phyloP scores from a whole-genome alignment of 2,113 vertebrate species.

The Protobothrops mucrosquamatus region DNA sequence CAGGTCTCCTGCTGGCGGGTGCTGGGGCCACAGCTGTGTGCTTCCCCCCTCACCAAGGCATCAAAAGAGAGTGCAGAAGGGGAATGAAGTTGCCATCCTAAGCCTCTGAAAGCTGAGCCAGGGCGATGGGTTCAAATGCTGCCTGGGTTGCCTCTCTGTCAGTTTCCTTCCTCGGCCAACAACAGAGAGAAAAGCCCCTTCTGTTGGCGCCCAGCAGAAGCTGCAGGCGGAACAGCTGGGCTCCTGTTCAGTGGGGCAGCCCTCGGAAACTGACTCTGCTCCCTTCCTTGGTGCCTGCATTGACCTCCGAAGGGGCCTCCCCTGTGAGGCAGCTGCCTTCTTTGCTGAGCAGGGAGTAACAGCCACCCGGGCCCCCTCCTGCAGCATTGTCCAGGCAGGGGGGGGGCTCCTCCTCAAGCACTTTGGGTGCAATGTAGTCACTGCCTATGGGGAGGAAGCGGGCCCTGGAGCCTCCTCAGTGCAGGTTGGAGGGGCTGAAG shows the following conservation, averaged over 20 bases:
- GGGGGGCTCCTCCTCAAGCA: neutral
- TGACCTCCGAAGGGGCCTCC: neutral
- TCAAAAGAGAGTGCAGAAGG: neutral
- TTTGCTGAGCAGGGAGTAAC: neutral
- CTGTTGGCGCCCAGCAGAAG: neutral
- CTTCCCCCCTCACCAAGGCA: neutral
- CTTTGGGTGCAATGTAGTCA: neutral
- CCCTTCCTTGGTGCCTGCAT: neutral
- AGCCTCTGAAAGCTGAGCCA: neutral
- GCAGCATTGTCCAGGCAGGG: slow-evolving; percentile 42
- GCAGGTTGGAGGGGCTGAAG: neutral
- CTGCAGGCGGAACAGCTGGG: neutral
- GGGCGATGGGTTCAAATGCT: neutral
- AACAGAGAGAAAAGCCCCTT: neutral
- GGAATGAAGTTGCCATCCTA: neutral
- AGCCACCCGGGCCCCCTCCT: neutral
- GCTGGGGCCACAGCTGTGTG: neutral
- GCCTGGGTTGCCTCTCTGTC: neutral
- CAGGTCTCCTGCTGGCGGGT: neutral
- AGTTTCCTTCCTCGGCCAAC: neutral
- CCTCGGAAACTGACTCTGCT: neutral
- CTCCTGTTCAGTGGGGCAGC: neutral
- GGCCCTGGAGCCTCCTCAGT: fast-evolving
- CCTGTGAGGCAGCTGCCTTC: neutral
- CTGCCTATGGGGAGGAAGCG: neutral